Evolutionary conservation across 2,113 vertebrate species (phyloP).

Genomic region (Synodontis membranacea): DNA sequence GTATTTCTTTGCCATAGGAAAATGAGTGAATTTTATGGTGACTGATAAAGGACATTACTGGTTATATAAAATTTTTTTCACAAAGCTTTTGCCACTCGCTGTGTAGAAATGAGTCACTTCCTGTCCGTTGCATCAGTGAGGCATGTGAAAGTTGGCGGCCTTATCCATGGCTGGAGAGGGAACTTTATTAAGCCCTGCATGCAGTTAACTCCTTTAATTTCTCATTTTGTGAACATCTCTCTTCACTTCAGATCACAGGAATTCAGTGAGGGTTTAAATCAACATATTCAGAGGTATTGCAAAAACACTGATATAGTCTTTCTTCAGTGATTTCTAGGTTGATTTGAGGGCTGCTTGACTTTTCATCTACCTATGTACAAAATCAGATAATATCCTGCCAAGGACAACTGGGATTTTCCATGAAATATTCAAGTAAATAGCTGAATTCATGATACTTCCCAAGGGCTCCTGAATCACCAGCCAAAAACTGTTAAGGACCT

Average conservation of each 20-base stretch:
- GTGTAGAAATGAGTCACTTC: no score
- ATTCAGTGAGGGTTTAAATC: neutral
- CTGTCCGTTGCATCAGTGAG: no score
- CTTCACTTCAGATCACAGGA: neutral
- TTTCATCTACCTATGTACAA: neutral
- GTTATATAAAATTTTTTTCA: no score
- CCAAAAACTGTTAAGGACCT: neutral
- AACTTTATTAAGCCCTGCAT: no score
- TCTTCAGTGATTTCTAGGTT: neutral
- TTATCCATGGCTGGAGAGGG: neutral
- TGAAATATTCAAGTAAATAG: neutral
- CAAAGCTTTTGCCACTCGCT: no score
- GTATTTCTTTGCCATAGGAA: neutral
- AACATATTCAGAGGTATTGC: neutral
- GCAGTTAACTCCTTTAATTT: neutral
- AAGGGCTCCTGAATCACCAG: neutral
- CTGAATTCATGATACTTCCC: neutral
- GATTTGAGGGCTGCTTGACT: neutral
- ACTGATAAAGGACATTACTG: neutral
- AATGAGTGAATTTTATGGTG: neutral
- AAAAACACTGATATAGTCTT: neutral
- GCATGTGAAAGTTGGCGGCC: no score
- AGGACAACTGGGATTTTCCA: neutral
- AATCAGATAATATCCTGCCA: neutral
- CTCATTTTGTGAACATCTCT: neutral